These are phyloP conservation scores for Epinephelus awoara DNA, from an alignment of 2,797 vertebrate species.

Conservation along the genomic window DNA sequence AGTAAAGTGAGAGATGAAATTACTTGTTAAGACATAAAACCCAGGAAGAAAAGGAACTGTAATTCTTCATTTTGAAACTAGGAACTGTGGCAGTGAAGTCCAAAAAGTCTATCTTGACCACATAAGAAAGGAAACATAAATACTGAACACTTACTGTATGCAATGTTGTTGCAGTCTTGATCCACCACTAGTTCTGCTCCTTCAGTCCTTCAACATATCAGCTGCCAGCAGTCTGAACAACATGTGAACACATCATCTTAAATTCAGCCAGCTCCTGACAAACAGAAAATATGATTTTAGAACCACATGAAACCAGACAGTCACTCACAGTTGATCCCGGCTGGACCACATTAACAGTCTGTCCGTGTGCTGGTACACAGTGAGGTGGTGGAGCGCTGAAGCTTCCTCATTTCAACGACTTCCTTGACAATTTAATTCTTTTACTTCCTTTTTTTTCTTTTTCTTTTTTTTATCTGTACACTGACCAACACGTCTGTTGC, in stretches of 20 bases:
- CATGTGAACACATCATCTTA: slow-evolving; percentile 40
- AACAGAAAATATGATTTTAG: not conserved
- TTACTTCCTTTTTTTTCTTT: slow-evolving; percentile 78
- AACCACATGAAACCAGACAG: not conserved
- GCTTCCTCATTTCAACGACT: slow-evolving; percentile 89
- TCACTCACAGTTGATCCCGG: slow-evolving; percentile 10
- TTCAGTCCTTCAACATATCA: slow-evolving; percentile 22
- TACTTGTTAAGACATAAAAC: not conserved
- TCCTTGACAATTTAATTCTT: slow-evolving; percentile 82
- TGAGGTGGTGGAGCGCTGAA: slow-evolving; percentile 53
- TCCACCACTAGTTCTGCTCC: not conserved
- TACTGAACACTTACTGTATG: slow-evolving; percentile 45
- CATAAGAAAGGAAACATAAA: not conserved
- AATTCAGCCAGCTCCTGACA: slow-evolving; percentile 13
- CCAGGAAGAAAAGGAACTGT: not conserved
- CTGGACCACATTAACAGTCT: slow-evolving; percentile 2
- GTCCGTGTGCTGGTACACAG: not conserved
- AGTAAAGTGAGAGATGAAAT: not conserved
- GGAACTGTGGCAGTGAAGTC: not conserved
- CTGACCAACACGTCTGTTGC: slow-evolving; percentile 65
- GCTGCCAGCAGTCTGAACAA: slow-evolving; percentile 27
- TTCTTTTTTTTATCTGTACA: slow-evolving; percentile 48
- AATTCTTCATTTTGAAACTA: not conserved
- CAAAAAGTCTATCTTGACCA: not conserved
- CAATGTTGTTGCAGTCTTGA: slow-evolving; percentile 1